Conservation (phyloP, 37 sponge, comb jelly and placozoan genomes). For the Axinella damicornis region DNA sequence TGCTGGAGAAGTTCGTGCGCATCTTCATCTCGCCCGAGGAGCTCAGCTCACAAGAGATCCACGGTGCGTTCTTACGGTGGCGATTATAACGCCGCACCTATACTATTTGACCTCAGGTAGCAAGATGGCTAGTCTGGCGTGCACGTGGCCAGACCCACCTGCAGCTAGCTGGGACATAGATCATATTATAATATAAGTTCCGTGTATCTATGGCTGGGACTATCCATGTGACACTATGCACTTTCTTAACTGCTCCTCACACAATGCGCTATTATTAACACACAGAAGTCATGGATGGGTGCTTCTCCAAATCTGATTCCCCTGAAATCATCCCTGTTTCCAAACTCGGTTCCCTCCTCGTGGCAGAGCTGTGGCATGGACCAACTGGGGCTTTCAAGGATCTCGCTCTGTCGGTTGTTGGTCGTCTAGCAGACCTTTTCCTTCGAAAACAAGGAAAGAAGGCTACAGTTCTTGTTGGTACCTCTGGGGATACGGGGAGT, state of each 20-base stretch:
- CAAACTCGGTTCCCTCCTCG: slow-evolving; percentile 18
- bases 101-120: too few relatives aligned
- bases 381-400: slow-evolving; percentile 84
- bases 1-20: slow-evolving; percentile 44
- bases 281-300: slow-evolving; percentile 47
- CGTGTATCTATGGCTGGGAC: too few relatives aligned
- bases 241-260: too few relatives aligned
- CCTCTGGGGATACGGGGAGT: slow-evolving; percentile 83
- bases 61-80: too few relatives aligned
- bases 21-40: slow-evolving; percentile 56
- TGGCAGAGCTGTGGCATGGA: slow-evolving; percentile 80
- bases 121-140: too few relatives aligned
- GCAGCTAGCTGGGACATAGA: too few relatives aligned
- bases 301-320: slow-evolving; percentile 45
- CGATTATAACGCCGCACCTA: too few relatives aligned
- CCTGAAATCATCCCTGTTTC: slow-evolving; percentile 36
- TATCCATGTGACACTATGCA: too few relatives aligned
- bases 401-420: slow-evolving; percentile 42
- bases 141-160: too few relatives aligned
- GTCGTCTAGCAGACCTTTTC: slow-evolving; percentile 49
- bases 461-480: slow-evolving; percentile 48
- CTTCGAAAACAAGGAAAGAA: slow-evolving; percentile 33
- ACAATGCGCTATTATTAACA: too few relatives aligned
- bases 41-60: slow-evolving; percentile 34
- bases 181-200: too few relatives aligned